Conservation (phyloP, 2,113 vertebrate species). For the Casuarius casuarius region DNA sequence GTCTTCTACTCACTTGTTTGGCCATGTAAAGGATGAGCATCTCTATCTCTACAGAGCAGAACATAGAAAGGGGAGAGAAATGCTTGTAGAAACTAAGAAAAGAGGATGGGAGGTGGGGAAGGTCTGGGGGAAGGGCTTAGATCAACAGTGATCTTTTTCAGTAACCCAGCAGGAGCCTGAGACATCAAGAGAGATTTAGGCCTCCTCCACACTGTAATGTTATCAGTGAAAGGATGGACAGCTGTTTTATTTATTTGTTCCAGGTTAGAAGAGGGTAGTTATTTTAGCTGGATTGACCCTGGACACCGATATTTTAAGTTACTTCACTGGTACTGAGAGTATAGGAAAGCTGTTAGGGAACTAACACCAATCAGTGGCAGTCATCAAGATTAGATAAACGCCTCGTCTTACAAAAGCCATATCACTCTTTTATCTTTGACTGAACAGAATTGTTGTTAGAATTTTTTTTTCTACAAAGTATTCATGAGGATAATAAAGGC, state of each 20-base stretch:
- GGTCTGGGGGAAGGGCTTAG: neutral
- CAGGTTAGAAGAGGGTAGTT: neutral
- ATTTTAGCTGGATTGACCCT: neutral
- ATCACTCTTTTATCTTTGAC: neutral
- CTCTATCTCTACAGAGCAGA: neutral
- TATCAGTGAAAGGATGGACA: neutral
- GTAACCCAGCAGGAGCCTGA: neutral
- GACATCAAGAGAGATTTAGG: neutral
- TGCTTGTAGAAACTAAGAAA: neutral
- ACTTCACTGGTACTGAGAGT: neutral
- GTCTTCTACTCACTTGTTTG: neutral
- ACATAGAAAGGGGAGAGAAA: neutral
- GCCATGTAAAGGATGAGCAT: neutral
- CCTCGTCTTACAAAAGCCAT: neutral
- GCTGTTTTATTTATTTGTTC: neutral
- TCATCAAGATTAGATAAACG: neutral
- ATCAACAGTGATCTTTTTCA: neutral
- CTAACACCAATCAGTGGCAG: neutral
- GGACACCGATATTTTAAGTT: neutral
- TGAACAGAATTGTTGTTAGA: neutral
- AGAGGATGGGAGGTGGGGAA: neutral
- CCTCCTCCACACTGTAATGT: neutral
- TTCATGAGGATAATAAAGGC: neutral
- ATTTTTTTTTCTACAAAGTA: neutral
- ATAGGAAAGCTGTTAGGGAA: neutral